Evolutionary conservation across 2,888 invertebrate species (phyloP), one percentile per base, ranked within the genome.

Genomic region (Smittia aterrima): DNA sequence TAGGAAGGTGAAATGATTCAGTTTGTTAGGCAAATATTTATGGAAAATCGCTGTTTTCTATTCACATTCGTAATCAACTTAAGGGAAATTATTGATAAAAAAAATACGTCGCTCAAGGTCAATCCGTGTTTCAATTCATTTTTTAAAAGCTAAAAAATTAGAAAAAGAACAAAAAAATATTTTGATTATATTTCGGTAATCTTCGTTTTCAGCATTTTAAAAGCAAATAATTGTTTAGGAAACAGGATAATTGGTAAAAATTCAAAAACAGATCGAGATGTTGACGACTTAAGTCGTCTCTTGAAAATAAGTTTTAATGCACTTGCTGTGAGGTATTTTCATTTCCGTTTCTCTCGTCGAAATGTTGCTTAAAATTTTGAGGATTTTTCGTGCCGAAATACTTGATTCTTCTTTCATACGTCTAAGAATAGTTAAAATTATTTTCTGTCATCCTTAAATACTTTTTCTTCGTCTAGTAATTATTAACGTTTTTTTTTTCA

Each of bases 271-370:
- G 25, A 66, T 25, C 47, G 47, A n/a, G 25, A 54, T 1, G 2
- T 27, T n/a, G 38, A 41, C 25, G 20, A 6, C 40, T 67, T 18
- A 11, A 40, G 20, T n/a, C 18, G 13, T 24, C n/a, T 20, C 22
- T 41, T 70, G 7, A 27, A 64, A 13, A 64, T 64, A 58, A 72
- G 16, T 9, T 75, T 74, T 76, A 77, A 77, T 78, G 78, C 78
- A 78, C 78, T 78, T 78, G 74, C 76, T 76, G 77, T 78, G 78
- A 78, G 78, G 77, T 78, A 78, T 77, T 77, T 72, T 53, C 24
- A 6, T 25, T 70, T 71, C 27, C 54, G 41, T 53, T 54, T 24
- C 25, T n/a, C n/a, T 53, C 18, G 38, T 20, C 24, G 38, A 9
- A 25, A 11, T 53, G 11, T 2, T 58, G 47, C 32, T 6, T 47